Evolutionary conservation across 2,888 invertebrate genomes (phyloP).

Genomic region (Eudasyphora cyanicolor): DNA sequence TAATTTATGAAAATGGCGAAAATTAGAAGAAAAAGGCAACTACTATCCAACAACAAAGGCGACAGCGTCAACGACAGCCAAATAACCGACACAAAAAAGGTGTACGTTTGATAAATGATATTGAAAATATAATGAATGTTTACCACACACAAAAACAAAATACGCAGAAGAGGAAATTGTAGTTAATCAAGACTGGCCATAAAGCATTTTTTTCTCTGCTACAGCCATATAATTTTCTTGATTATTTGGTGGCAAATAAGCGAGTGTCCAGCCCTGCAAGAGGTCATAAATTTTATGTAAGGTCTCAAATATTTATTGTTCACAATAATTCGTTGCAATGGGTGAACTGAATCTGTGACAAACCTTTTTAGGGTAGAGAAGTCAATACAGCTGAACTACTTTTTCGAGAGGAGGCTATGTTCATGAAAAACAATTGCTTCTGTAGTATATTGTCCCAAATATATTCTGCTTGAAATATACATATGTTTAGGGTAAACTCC

Average conservation of each 20-base stretch:
- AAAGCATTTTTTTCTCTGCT: constrained; percentile 1
- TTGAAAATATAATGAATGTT: constrained; percentile 40
- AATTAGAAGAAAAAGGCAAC: constrained; percentile 4
- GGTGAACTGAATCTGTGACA: background rate
- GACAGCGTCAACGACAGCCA: constrained; percentile 32
- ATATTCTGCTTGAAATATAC: no score
- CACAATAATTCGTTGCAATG: no score
- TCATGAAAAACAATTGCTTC: no score
- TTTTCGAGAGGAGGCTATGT: no score
- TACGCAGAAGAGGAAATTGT: constrained; percentile 17
- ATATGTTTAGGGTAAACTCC: no score
- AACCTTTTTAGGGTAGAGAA: no score
- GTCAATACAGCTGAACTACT: no score
- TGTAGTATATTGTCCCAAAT: no score
- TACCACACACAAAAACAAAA: background rate
- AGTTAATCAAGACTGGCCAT: constrained; percentile 31
- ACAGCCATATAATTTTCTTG: constrained; percentile 20
- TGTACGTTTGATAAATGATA: constrained; percentile 63
- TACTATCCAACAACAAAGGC: constrained; percentile 4
- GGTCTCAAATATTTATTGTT: background rate
- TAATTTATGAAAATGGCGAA: constrained; percentile 62
- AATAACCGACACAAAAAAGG: constrained; percentile 49
- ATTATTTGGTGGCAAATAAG: constrained; percentile 35
- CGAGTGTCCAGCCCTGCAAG: constrained; percentile 11
- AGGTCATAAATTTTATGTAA: constrained; percentile 24